Evolutionary conservation across 1,140 invertebrate genomes (phyloP).

Genomic region (Drosophila asahinai): DNA sequence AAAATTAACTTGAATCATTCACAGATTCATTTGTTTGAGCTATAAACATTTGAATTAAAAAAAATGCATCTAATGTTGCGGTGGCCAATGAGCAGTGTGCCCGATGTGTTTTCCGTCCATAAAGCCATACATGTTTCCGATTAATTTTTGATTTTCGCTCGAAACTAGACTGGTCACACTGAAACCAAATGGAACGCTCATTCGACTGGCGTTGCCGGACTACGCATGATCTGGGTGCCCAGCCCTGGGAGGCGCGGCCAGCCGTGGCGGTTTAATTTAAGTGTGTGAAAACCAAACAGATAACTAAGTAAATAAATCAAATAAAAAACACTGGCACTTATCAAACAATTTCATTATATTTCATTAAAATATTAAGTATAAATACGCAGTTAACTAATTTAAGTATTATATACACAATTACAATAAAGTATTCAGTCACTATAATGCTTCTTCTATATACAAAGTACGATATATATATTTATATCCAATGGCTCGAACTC

Average conservation of each 20-base stretch:
- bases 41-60: not conserved
- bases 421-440: constrained; percentile 82
- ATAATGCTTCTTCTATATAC: constrained; percentile 79
- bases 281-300: not conserved
- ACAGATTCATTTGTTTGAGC: not conserved
- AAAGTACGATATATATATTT: constrained; percentile 60
- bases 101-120: not conserved
- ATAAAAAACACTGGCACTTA: constrained; percentile 34
- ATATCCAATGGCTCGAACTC: constrained; percentile 59
- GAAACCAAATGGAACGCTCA: too few relatives aligned
- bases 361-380: constrained; percentile 80
- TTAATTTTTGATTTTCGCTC: not conserved
- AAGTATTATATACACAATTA: constrained; percentile 84
- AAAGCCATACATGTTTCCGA: too few relatives aligned
- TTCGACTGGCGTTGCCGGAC: not conserved
- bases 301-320: not conserved
- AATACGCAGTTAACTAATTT: constrained; percentile 75
- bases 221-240: too few relatives aligned
- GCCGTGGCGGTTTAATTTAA: not conserved
- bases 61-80: not conserved
- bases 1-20: not conserved
- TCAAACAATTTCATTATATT: constrained; percentile 80
- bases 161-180: not conserved
- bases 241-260: not conserved
- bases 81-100: not conserved